A percentile compares a stretch with the other conserved stretches of the same genome.
Conservation (phyloP, 2,888 invertebrate species). For the Venustoraphidia nigricollis region DNA sequence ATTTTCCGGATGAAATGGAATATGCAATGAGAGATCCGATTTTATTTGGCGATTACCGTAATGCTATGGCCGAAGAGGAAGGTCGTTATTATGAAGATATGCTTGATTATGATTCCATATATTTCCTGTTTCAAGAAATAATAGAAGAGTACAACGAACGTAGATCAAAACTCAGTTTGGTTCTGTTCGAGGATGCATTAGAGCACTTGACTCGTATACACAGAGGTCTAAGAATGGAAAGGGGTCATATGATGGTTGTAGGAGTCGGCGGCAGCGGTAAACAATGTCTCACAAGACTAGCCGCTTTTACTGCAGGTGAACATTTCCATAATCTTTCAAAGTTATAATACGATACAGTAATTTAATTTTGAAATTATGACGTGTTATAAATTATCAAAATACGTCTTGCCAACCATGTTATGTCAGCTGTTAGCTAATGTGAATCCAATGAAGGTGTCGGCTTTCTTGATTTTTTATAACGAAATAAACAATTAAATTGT, state of each 20-base stretch:
- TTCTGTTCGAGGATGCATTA: slow-evolving; percentile 81
- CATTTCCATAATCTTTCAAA: background rate
- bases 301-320: slow-evolving; percentile 65
- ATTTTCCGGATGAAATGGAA: slow-evolving; percentile 42
- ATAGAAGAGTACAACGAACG: slow-evolving; percentile 73
- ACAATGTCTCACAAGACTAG: slow-evolving; percentile 60
- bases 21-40: slow-evolving; percentile 68
- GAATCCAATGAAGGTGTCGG: too few relatives aligned
- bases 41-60: slow-evolving; percentile 78
- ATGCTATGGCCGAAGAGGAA: slow-evolving; percentile 67
- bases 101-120: slow-evolving; percentile 79
- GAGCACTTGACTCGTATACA: slow-evolving; percentile 83
- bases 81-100: slow-evolving; percentile 76
- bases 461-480: too few relatives aligned
- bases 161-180: slow-evolving; percentile 56
- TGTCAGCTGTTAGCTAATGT: too few relatives aligned
- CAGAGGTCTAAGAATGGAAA: slow-evolving; percentile 65
- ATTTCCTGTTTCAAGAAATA: slow-evolving; percentile 77
- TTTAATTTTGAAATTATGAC: too few relatives aligned
- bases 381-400: too few relatives aligned
- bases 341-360: background rate
- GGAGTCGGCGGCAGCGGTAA: slow-evolving; percentile 88
- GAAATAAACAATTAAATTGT: too few relatives aligned
- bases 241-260: slow-evolving; percentile 71
- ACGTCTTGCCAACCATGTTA: too few relatives aligned